Evolutionary conservation across 2,113 vertebrate species (phyloP).

Genomic region (Dicentrarchus labrax): DNA sequence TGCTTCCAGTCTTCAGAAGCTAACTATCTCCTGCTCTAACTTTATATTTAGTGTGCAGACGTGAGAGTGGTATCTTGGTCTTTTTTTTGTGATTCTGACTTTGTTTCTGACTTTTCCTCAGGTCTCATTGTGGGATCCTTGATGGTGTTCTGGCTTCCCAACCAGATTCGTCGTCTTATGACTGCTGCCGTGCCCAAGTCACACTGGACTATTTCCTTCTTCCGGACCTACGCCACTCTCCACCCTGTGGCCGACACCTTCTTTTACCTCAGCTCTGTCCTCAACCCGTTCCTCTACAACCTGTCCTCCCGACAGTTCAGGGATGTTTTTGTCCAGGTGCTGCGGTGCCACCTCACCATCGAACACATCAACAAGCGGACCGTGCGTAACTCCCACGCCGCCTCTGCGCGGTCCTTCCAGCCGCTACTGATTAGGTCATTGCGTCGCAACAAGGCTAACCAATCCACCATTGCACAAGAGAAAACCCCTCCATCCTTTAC

Average conservation of each 20-base stretch:
- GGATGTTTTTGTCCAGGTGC: slow-evolving; percentile 89
- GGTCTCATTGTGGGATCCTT: slow-evolving; percentile 91
- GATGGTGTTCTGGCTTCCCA: slow-evolving; percentile 94
- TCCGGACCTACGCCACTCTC: slow-evolving; percentile 86
- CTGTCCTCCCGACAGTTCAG: slow-evolving; percentile 95
- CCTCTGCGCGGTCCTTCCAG: slow-evolving; percentile 70
- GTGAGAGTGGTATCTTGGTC: not conserved
- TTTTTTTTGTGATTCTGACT: not conserved
- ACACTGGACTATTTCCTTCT: slow-evolving; percentile 87
- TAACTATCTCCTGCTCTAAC: too few relatives aligned
- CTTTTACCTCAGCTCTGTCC: slow-evolving; percentile 96
- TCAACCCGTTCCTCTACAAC: slow-evolving; percentile 96
- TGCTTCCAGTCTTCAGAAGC: too few relatives aligned
- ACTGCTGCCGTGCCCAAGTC: slow-evolving; percentile 89
- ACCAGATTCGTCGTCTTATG: slow-evolving; percentile 93
- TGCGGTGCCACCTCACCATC: slow-evolving; percentile 88
- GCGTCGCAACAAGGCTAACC: slow-evolving; percentile 38
- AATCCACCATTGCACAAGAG: not conserved
- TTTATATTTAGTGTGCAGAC: not conserved
- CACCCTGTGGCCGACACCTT: slow-evolving; percentile 90
- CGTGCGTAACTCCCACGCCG: slow-evolving; percentile 28
- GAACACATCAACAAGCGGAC: slow-evolving; percentile 87
- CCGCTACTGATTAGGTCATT: slow-evolving; percentile 72
- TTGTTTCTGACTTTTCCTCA: slow-evolving; percentile 55
- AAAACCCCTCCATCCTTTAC: slow-evolving; percentile 1